Conservation (phyloP, 1,140 invertebrate genomes). For the Chrysoperla carnea region DNA sequence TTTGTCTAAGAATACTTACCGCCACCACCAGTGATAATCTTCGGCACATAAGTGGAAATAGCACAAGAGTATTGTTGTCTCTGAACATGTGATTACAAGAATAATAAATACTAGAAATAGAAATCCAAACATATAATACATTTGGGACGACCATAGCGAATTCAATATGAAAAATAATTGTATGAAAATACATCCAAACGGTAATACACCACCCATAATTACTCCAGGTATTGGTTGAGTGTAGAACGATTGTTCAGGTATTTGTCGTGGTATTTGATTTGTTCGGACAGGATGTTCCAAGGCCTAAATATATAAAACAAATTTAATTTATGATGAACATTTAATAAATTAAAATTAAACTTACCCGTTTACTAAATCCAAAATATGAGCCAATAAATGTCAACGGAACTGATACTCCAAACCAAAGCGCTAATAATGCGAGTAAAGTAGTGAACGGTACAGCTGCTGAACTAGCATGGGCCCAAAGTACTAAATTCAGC, state of each 20-base stretch:
- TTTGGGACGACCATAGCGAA: constrained; percentile 95
- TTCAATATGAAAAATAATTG: constrained; percentile 98
- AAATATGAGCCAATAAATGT: constrained; percentile 97
- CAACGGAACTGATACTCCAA: constrained; percentile 92
- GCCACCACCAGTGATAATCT: constrained; percentile 65
- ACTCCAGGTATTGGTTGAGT: constrained; percentile 85
- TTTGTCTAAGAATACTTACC: constrained; percentile 11
- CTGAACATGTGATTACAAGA: constrained; percentile 93
- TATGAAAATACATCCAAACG: constrained; percentile 99
- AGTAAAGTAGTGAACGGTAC: constrained; percentile 96
- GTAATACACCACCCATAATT: constrained; percentile 94
- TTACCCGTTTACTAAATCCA: constrained; percentile 90
- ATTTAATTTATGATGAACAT: not conserved
- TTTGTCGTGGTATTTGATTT: constrained; percentile 96
- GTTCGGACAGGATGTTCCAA: constrained; percentile 94
- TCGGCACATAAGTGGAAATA: constrained; percentile 99
- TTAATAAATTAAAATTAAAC: constrained; percentile 12
- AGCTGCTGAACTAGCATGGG: constrained; percentile 84
- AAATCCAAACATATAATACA: constrained; percentile 99
- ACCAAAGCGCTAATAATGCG: constrained; percentile 91
- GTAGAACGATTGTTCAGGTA: constrained; percentile 94
- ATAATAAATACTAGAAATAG: constrained; percentile 95
- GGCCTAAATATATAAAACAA: constrained; percentile 32
- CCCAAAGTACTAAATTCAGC: constrained; percentile 93
- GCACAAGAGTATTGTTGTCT: constrained; percentile 93